A percentile compares a stretch with the other conserved stretches of the same genome.
Evolutionary conservation across 2,113 vertebrate species (phyloP).

Genomic region (Emydura subglobosa): DNA sequence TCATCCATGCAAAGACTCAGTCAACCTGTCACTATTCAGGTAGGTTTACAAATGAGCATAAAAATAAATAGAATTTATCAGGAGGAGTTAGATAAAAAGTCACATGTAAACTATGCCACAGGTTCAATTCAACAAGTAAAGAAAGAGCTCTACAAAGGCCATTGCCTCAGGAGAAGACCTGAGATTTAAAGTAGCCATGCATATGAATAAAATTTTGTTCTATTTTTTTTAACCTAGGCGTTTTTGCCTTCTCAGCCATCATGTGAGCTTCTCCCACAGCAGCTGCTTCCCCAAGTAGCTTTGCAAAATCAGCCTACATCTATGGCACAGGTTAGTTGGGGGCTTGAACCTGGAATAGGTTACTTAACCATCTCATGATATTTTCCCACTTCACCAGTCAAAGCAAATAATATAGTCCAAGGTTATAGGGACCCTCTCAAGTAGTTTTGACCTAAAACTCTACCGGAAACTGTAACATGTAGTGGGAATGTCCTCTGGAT

Average conservation of each 20-base stretch:
- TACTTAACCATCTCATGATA: constrained; percentile 16
- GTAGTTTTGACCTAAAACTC: constrained; percentile 13
- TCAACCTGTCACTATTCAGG: constrained; percentile 73
- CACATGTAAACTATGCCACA: neutral
- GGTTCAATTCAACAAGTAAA: neutral
- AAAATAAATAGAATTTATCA: neutral
- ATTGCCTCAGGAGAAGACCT: constrained; percentile 19
- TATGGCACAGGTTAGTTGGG: constrained; percentile 79
- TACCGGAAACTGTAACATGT: neutral
- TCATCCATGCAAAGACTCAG: constrained; percentile 68
- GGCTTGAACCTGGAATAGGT: constrained; percentile 25
- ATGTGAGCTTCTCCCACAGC: constrained; percentile 78
- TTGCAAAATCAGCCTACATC: constrained; percentile 73
- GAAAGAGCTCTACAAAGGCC: neutral
- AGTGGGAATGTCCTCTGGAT: neutral
- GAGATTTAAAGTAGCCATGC: constrained; percentile 6
- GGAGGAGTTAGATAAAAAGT: neutral
- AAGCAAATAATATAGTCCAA: neutral
- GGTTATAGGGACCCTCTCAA: neutral
- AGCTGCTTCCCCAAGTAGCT: constrained; percentile 75
- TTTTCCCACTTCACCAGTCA: neutral
- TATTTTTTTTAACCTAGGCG: constrained; percentile 56
- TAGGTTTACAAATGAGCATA: constrained; percentile 44
- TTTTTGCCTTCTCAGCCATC: constrained; percentile 72
- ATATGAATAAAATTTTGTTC: neutral